Evolutionary conservation across 1,140 invertebrate species (phyloP), one percentile per base, ranked within the genome.

Genomic region (Neodiprion lecontei): DNA sequence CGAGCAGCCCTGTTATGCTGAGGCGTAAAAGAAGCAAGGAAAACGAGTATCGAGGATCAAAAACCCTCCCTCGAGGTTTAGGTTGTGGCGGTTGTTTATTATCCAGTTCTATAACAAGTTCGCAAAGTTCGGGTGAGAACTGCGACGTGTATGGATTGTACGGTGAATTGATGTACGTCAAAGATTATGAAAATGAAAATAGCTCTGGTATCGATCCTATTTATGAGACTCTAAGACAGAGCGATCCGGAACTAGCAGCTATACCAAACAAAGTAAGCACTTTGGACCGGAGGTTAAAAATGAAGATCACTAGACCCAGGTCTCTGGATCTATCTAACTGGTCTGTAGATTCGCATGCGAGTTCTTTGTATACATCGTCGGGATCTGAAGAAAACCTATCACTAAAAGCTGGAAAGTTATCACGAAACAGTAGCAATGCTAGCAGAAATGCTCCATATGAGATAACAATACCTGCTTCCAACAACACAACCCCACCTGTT

Each of bases 61-160:
- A 96, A 81, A 96, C 95, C 0, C 83, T 96, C 48, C 95, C 95
- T 0, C 89, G 94, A 8, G 94, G 93, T 21, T 83, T 93, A 1
- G 90, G 91, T 4, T 88, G 85, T 11, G 88, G 88, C n/a, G 85
- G 84, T 61, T 89, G 89, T 74, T 88, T 91, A 49, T 84, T 91
- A 11, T 91, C 91, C 0, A 89, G 85, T 9, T 90, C 89, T 0
- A 91, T 90, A 12, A 89, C 89, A 0, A 91, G 90, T 7, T 85
- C 89, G 1, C 90, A 91, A 79, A 90, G 92, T 75, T 90, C 90
- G 23, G 91, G 92, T 1, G 91, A 92, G 75, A 91, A 92, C 71
- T 96, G 94, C 81, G 95, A 96, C 84, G 95, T 98, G 0, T 97
- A 97, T 83, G 96, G 95, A 0, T 88, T 97, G 0, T 97, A 97